Base-by-base conservation (phyloP, 2,797 vertebrate species). In the Taenioides sp. region DNA sequence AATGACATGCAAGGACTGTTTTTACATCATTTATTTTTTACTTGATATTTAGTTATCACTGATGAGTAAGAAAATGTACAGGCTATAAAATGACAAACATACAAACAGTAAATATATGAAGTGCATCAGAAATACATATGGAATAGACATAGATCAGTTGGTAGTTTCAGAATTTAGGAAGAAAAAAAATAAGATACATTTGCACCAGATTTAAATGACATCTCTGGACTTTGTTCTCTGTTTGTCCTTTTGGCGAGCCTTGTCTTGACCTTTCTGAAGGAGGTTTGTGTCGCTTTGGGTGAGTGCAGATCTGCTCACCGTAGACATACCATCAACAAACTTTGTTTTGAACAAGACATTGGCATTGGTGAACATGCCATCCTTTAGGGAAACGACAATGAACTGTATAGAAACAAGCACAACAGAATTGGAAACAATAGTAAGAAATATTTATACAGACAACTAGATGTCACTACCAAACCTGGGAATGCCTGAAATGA, bases 321-420 rank as follows among this genome's bases (percentile, higher is more conserved):
- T 92, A 50, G 98, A 99, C 78, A 98, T 92, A 20, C 98, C 98
- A 60, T 99, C 97, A 28, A 97, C 88, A 85, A 99, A 99, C 88
- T 92, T 97, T 0, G 97, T 99, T 90, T 94, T 97, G 87, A 95
- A 99, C 57, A 99, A 95, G 70, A 99, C 95, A 0, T 99, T 99
- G 70, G 98, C 98, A 0, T 99, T 99, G 90, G 93, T 96, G 90
- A 99, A 99, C 97, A 99, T 99, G 67, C 98, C 98, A 11, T 99
- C 98, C 87, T 99, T 99, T 59, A 99, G 89, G 5, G 98, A 99
- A 67, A 99, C 98, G 50, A 99, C 97, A 78, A 99, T 92, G 67
- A 99, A 99, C 98, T 99, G 79, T 17, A 80, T 47, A 23, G 31
- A 34, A n/a, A 22, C 0, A 57, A 50, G 66, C 11, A 60, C n/a